Percentiles rank a stretch among this genome's conserved stretches.
Evolutionary conservation across 2,797 vertebrate species (phyloP).

Genomic region (Linurgus olivaceus): DNA sequence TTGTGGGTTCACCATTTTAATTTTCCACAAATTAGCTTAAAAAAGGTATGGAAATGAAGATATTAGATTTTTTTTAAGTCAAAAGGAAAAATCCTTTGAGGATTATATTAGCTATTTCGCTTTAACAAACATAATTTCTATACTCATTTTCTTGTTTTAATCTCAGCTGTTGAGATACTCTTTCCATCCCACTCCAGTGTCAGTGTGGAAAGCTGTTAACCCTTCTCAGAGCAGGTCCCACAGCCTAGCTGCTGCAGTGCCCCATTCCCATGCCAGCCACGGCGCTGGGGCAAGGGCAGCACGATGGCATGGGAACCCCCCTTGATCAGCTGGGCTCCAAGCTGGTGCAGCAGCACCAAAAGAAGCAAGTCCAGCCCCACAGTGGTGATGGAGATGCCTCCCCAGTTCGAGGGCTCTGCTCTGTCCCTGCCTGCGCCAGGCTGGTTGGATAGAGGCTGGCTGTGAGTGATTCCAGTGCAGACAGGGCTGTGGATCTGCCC

Average conservation of each 20-base stretch:
- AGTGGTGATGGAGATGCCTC: background rate
- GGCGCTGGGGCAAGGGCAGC: accelerated
- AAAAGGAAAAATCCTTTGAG: conserved; percentile 78
- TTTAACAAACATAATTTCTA: conserved; percentile 65
- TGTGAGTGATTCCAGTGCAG: background rate
- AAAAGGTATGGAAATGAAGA: conserved; percentile 81
- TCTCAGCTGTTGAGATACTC: conserved; percentile 19
- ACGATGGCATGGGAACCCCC: accelerated
- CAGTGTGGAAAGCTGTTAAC: background rate
- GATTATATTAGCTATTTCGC: conserved; percentile 71
- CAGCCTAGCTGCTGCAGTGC: background rate
- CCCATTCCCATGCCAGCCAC: background rate
- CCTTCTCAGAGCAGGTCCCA: background rate
- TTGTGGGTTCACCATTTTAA: conserved; percentile 78
- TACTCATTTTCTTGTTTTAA: conserved; percentile 50
- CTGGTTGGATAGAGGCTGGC: background rate
- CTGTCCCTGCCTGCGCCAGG: background rate
- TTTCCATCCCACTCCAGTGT: background rate
- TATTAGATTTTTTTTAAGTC: conserved; percentile 73
- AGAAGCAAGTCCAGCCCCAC: background rate
- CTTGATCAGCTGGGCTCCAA: background rate
- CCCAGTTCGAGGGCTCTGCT: background rate
- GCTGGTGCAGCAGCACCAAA: background rate
- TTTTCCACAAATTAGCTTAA: conserved; percentile 84
- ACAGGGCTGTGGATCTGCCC: accelerated